phyloP scores from a whole-genome alignment of 2,888 invertebrate genomes.

The Heliothis peltigera region DNA sequence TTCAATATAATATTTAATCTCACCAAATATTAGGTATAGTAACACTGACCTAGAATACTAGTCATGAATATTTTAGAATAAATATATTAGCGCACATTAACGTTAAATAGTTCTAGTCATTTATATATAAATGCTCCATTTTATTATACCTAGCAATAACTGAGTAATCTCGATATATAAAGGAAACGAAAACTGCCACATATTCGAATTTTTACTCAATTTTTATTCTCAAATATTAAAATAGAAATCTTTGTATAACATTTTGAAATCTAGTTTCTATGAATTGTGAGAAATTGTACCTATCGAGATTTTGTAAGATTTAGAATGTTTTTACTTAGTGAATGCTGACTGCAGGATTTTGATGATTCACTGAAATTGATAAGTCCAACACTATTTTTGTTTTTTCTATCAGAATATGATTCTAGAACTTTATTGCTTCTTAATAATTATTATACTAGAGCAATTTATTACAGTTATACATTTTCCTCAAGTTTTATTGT shows the following conservation, averaged over 20 bases:
- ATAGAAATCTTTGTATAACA: constrained; percentile 61
- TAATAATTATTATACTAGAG: constrained; percentile 8
- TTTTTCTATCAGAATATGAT: constrained; percentile 11
- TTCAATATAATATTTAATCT: constrained; percentile 48
- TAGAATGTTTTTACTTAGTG: constrained; percentile 57
- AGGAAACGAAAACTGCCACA: constrained; percentile 80
- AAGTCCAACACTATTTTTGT: constrained; percentile 30
- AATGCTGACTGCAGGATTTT: constrained; percentile 42
- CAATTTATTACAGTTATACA: constrained; percentile 11
- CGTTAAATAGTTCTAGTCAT: constrained; percentile 54
- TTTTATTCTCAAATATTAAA: constrained; percentile 71
- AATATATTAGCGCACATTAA: constrained; percentile 73
- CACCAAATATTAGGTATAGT: constrained; percentile 60
- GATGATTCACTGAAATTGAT: constrained; percentile 38
- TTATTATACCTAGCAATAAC: constrained; percentile 66
- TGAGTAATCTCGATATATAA: constrained; percentile 60
- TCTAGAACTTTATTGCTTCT: constrained; percentile 26
- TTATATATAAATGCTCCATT: constrained; percentile 57
- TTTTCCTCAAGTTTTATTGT: constrained; percentile 29
- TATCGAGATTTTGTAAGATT: constrained; percentile 68
- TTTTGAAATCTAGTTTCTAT: constrained; percentile 58
- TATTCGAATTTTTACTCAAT: constrained; percentile 81
- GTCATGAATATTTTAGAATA: constrained; percentile 61
- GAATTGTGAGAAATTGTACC: constrained; percentile 63
- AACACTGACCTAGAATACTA: constrained; percentile 65